These are phyloP conservation scores for Fulmarus glacialis DNA, from an alignment of 2,113 vertebrate species.

Conservation along the genomic window DNA sequence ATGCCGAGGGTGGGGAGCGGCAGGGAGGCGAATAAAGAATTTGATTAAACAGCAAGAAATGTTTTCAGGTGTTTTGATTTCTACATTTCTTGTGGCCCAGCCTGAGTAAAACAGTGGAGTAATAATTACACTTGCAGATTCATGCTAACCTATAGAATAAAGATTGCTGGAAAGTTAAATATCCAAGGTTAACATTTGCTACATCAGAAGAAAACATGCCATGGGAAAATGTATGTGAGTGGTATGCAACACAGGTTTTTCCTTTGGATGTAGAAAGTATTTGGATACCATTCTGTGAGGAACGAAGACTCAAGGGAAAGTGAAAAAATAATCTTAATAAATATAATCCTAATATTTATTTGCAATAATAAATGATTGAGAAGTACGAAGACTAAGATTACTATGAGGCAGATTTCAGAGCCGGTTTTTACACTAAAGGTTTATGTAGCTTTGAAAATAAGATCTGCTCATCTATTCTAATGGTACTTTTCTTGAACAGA, in stretches of 20 bases:
- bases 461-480: not conserved
- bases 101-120: not conserved
- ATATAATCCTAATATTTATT: not conserved
- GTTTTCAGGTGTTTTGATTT: slow-evolving; percentile 24
- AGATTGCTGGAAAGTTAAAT: not conserved
- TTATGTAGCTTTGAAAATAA: not conserved
- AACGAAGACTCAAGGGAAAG: not conserved
- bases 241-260: not conserved
- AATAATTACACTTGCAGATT: not conserved
- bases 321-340: not conserved
- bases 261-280: not conserved
- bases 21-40: slow-evolving; percentile 14
- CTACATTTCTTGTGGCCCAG: not conserved
- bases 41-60: slow-evolving; percentile 27
- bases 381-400: not conserved
- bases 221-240: not conserved
- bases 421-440: not conserved
- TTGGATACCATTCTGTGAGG: not conserved
- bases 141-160: not conserved
- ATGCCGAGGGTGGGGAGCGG: not conserved
- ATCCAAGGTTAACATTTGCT: not conserved
- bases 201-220: not conserved
- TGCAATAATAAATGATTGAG: not conserved
- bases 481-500: not conserved
- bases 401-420: not conserved